phyloP scores from a whole-genome alignment of 92 coral and sea anemone species.

The Isaurus tuberculatus region DNA sequence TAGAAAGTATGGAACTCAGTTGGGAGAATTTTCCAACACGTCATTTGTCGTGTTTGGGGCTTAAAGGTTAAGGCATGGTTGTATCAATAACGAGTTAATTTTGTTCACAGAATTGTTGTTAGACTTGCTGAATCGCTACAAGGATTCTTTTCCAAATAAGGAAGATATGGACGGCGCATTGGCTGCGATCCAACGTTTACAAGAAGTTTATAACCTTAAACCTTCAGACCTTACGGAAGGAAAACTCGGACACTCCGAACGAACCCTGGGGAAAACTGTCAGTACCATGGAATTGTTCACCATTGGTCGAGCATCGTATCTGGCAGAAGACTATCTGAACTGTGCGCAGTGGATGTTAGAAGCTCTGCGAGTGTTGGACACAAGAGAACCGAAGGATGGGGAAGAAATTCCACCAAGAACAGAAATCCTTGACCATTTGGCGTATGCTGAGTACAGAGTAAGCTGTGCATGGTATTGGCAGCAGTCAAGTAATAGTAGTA shows the following conservation, averaged over 20 bases:
- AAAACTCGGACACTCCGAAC: constrained; percentile 58
- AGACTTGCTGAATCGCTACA: constrained; percentile 66
- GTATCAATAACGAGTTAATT: too few relatives aligned
- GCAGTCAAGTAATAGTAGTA: background rate
- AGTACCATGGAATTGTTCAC: constrained; percentile 79
- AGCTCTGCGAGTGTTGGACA: constrained; percentile 77
- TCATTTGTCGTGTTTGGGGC: too few relatives aligned
- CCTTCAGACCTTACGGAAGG: constrained; percentile 90
- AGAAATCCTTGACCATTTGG: constrained; percentile 88
- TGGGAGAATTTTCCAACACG: too few relatives aligned
- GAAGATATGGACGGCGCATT: constrained; percentile 90
- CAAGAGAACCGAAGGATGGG: constrained; percentile 39
- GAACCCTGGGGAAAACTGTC: constrained; percentile 47
- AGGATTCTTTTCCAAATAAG: constrained; percentile 64
- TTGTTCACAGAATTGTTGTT: constrained; percentile 58
- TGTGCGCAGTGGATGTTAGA: constrained; percentile 94
- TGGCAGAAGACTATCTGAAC: constrained; percentile 63
- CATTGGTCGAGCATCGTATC: constrained; percentile 81
- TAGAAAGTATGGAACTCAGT: too few relatives aligned
- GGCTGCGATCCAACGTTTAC: constrained; percentile 85
- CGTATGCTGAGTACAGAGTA: constrained; percentile 91
- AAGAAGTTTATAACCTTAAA: constrained; percentile 85
- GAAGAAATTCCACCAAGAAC: constrained; percentile 48
- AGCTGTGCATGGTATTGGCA: background rate
- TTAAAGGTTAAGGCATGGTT: too few relatives aligned